Conservation (phyloP, 2,888 invertebrate species). For the Cistogaster globosa region DNA sequence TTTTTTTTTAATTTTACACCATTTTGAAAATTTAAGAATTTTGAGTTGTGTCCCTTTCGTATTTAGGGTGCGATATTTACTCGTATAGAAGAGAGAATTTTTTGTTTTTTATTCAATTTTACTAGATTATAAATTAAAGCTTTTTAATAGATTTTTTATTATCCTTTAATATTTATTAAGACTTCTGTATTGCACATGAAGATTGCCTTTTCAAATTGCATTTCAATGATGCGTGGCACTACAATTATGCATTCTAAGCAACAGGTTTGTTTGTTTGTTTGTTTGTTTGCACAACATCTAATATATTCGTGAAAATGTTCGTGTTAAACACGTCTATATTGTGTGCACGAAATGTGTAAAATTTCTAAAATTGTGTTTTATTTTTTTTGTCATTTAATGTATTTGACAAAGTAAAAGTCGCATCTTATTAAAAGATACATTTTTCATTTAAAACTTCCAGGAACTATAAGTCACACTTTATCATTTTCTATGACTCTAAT, state of each 20-base stretch:
- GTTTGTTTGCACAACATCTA: too few species aligned
- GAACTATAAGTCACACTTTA: slow-evolving; percentile 70
- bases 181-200: background rate
- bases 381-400: background rate
- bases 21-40: too few species aligned
- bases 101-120: too few species aligned
- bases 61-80: too few species aligned
- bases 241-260: background rate
- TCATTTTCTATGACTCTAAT: slow-evolving; percentile 60
- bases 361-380: background rate
- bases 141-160: too few species aligned
- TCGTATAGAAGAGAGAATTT: too few species aligned
- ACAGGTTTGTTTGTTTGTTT: too few species aligned
- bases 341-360: background rate
- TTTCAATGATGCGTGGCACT: background rate
- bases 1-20: too few species aligned
- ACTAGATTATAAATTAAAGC: too few species aligned
- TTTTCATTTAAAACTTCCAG: slow-evolving; percentile 59
- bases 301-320: too few species aligned
- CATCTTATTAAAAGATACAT: slow-evolving; percentile 60
- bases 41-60: too few species aligned
- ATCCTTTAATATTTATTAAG: background rate
- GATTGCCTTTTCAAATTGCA: too few species aligned
- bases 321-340: background rate
- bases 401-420: slow-evolving; percentile 55